Base-by-base conservation (phyloP, 2,113 vertebrate genomes). In the Chrysochloris asiatica region DNA sequence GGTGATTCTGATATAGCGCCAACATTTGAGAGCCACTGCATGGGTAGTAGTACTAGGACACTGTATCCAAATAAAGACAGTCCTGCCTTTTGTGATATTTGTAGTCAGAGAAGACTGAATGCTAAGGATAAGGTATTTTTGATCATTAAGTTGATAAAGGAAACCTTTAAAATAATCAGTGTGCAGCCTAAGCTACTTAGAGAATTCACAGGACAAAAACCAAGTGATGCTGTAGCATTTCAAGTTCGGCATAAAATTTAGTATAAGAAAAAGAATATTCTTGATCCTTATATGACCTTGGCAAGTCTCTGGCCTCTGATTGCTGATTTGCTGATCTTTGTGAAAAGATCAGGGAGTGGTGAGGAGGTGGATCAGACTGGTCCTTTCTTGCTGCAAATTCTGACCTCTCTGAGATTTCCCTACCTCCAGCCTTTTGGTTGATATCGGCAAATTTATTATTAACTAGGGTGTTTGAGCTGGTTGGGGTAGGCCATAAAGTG, bases 101-200 rank as follows among this genome's bases (percentile, higher is more conserved):
- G 8, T 78, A 38, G 83, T 96, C 56, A 71, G 67, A 92, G 78
- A 89, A 36, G 50, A 91, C 45, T 41, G 52, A 28, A n/a, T 45
- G 47, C 79, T 93, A 71, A 88, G 79, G 43, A 43, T 54, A 81
- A 84, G 67, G 76, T 83, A 59, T 19, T 76, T 78, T 90, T 91
- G 75, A 90, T 90, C 50, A 76, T 80, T 90, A 83, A 87, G 63
- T 80, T 79, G 90, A 83, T 84, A 79, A 83, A 73, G 67, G 59
- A 87, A 82, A 45, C 38, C 89, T 45, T 92, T 73, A 84, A 69
- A 71, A 47, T 93, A 47, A 88, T 92, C 76, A 93, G 41, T 81
- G 72, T 76, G 17, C 30, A 90, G 3, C 54, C 63, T 28, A 88
- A 14, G 52, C 90, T 67, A 26, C 85, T 87, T 82, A 91, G 83